phyloP scores from a whole-genome alignment of 2,888 invertebrate species.

The Agrypnus murinus region DNA sequence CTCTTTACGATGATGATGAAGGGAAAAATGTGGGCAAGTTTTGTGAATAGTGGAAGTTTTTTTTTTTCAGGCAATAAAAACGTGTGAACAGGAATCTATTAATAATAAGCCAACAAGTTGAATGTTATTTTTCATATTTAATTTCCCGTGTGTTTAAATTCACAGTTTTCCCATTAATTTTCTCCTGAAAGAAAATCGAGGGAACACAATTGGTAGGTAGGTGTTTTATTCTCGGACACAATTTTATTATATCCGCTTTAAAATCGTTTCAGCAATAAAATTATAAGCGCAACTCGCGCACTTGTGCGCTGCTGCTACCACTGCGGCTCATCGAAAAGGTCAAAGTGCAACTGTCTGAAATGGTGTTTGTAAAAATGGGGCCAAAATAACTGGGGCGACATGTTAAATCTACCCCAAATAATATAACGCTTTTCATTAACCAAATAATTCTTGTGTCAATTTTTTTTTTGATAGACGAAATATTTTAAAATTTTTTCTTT shows the following conservation, averaged over 20 bases:
- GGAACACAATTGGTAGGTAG: background rate
- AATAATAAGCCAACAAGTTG: slow-evolving; percentile 2
- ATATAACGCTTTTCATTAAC: no score
- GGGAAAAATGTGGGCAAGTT: slow-evolving; percentile 4
- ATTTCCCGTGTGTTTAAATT: background rate
- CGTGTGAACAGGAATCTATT: slow-evolving; percentile 18
- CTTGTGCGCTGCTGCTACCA: background rate
- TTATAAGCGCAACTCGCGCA: slow-evolving; percentile 23
- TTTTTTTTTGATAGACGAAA: no score
- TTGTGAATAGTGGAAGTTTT: background rate
- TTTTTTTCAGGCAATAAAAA: slow-evolving; percentile 16
- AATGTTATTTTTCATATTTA: slow-evolving; percentile 17
- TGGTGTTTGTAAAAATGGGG: slow-evolving; percentile 13
- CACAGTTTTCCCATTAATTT: background rate
- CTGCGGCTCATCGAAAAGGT: slow-evolving; percentile 3
- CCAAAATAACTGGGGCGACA: slow-evolving; percentile 20
- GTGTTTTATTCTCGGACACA: slow-evolving; percentile 20
- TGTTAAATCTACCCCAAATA: background rate
- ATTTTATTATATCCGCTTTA: slow-evolving; percentile 33
- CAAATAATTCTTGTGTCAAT: no score
- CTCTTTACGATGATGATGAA: no score
- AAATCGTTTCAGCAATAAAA: slow-evolving; percentile 29
- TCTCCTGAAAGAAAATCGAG: background rate
- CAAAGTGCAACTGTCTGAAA: slow-evolving; percentile 25
- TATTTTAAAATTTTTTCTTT: no score